phyloP scores from a whole-genome alignment of 2,888 invertebrate species.

The Lissocephala sabroskyi region DNA sequence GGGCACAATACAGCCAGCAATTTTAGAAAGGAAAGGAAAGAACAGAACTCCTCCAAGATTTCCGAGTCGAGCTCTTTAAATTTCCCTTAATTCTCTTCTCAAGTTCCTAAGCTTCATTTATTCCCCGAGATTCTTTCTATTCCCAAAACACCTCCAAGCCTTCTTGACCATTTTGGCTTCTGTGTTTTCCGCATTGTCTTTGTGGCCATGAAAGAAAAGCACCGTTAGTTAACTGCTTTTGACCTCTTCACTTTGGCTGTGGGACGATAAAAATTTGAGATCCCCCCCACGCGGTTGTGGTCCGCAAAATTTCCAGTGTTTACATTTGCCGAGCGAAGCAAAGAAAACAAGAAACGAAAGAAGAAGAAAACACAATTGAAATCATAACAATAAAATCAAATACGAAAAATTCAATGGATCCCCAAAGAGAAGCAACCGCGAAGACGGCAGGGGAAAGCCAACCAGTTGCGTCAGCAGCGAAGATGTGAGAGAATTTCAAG shows the following conservation, averaged over 20 bases:
- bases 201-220: not conserved
- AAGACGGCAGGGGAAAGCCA: conserved; percentile 14
- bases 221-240: too few relatives aligned
- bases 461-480: conserved; percentile 55
- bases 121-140: too few relatives aligned
- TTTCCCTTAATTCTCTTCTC: too few relatives aligned
- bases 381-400: conserved; percentile 58
- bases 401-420: conserved; percentile 44
- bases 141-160: too few relatives aligned
- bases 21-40: too few relatives aligned
- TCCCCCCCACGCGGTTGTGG: conserved; percentile 27
- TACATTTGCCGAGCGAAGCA: conserved; percentile 52
- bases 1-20: too few relatives aligned
- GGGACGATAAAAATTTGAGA: conserved; percentile 23
- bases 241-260: not conserved
- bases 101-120: too few relatives aligned
- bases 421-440: conserved; percentile 10
- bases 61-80: too few relatives aligned
- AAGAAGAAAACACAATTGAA: conserved; percentile 56
- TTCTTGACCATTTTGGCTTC: too few relatives aligned
- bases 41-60: too few relatives aligned
- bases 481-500: conserved; percentile 51
- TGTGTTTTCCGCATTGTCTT: too few relatives aligned
- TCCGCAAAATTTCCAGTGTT: conserved; percentile 43
- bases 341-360: too few relatives aligned